Percentiles rank a stretch among this genome's conserved stretches.
Evolutionary conservation across 2,797 vertebrate species (phyloP).

Genomic region (Buphagus erythrorhynchus): DNA sequence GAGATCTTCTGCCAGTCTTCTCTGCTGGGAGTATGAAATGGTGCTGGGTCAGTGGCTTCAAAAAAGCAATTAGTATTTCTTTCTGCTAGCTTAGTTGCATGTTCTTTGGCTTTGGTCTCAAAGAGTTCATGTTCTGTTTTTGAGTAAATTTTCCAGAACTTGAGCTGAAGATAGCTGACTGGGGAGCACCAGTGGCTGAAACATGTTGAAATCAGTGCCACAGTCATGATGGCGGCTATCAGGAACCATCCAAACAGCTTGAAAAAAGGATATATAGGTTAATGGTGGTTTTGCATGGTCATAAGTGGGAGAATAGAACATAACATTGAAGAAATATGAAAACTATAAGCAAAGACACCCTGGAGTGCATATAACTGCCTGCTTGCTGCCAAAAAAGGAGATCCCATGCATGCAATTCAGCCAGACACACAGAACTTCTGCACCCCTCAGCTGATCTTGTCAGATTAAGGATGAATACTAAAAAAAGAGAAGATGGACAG

Average conservation of each 20-base stretch:
- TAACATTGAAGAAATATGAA: neutral
- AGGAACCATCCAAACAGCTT: constrained; percentile 84
- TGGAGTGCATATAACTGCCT: neutral
- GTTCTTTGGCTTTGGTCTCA: constrained; percentile 51
- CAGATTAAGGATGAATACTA: neutral
- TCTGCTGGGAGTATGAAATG: constrained; percentile 51
- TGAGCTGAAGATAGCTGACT: constrained; percentile 78
- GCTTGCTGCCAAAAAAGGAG: neutral
- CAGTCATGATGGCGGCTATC: constrained; percentile 62
- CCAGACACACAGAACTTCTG: neutral
- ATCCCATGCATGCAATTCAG: neutral
- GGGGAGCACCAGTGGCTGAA: constrained; percentile 71
- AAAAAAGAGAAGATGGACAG: neutral
- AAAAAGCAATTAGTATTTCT: constrained; percentile 82
- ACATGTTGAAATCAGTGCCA: constrained; percentile 56
- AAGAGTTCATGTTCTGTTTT: constrained; percentile 72
- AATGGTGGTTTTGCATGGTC: neutral
- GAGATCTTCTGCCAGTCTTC: constrained; percentile 81
- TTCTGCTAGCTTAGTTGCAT: constrained; percentile 77
- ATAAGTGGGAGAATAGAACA: neutral
- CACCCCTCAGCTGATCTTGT: neutral
- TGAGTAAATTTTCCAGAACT: constrained; percentile 79
- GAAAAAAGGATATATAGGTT: neutral
- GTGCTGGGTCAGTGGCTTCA: neutral
- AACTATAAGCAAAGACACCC: neutral